Evolutionary conservation across 1,140 invertebrate genomes (phyloP).

Genomic region (Trichonephila clavata): DNA sequence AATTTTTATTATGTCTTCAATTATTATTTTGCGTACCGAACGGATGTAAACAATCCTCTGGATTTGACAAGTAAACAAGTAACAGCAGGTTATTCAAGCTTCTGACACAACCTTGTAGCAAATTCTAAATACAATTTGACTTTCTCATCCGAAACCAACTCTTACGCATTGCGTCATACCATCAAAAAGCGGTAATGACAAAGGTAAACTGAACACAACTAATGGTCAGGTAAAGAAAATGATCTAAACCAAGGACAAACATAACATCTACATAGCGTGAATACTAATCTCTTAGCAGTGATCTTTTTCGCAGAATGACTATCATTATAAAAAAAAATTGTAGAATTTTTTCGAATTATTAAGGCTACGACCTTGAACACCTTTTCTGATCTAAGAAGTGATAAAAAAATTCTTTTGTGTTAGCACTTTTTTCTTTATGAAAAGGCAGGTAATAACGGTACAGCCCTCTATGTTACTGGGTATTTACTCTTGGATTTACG

Average conservation of each 20-base stretch:
- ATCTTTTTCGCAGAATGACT: neutral
- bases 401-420: neutral
- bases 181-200: constrained; percentile 11
- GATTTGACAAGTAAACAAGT: neutral
- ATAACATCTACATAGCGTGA: neutral
- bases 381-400: neutral
- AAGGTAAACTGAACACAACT: constrained; percentile 1
- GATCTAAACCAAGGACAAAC: constrained; percentile 24
- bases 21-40: neutral
- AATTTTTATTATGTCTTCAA: too few species aligned
- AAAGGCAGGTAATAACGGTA: neutral
- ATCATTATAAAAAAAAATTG: constrained; percentile 11
- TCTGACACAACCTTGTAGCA: neutral
- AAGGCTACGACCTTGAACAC: neutral
- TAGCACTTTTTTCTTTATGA: neutral
- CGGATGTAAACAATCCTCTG: neutral
- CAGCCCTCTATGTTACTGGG: neutral
- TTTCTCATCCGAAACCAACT: constrained; percentile 1
- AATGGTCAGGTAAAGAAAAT: neutral
- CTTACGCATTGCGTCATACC: neutral
- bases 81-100: neutral
- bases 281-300: neutral
- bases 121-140: neutral
- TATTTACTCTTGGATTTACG: neutral
- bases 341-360: neutral